A percentile compares a stretch with the other conserved stretches of the same genome.
Evolutionary conservation across 1,140 invertebrate genomes (phyloP).

Genomic region (Tachypleus tridentatus): DNA sequence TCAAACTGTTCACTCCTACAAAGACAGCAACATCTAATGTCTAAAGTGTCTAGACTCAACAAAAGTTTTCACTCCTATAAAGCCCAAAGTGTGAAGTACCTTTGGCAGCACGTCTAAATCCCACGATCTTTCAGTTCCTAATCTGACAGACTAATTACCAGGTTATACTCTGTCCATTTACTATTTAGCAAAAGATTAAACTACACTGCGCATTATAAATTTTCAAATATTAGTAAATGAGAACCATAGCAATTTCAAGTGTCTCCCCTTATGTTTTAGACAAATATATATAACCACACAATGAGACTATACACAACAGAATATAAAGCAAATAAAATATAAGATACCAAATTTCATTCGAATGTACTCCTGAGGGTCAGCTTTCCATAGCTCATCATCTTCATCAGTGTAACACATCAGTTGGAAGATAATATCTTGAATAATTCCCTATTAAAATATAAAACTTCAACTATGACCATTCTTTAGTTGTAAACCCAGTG

Average conservation of each 20-base stretch:
- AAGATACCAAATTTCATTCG: constrained; percentile 81
- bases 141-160: no score
- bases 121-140: no score
- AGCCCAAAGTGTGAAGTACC: no score
- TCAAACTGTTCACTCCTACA: no score
- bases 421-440: constrained; percentile 90
- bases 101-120: no score
- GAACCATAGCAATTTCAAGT: neutral
- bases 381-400: constrained; percentile 91
- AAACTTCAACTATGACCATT: neutral
- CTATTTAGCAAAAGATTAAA: no score
- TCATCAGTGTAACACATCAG: constrained; percentile 87
- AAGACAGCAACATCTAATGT: no score
- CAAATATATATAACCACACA: constrained; percentile 13
- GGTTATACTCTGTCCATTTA: no score
- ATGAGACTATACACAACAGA: constrained; percentile 6
- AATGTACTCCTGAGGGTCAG: constrained; percentile 94
- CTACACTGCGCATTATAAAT: no score
- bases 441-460: constrained; percentile 47
- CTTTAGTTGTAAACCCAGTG: no score
- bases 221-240: neutral
- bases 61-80: no score
- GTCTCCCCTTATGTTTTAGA: constrained; percentile 8
- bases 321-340: constrained; percentile 1
- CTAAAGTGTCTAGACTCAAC: no score